Percentiles rank a stretch among this genome's conserved stretches.
These are phyloP conservation scores for Pocota personata DNA, from an alignment of 2,888 invertebrate genomes.

Conservation along the genomic window DNA sequence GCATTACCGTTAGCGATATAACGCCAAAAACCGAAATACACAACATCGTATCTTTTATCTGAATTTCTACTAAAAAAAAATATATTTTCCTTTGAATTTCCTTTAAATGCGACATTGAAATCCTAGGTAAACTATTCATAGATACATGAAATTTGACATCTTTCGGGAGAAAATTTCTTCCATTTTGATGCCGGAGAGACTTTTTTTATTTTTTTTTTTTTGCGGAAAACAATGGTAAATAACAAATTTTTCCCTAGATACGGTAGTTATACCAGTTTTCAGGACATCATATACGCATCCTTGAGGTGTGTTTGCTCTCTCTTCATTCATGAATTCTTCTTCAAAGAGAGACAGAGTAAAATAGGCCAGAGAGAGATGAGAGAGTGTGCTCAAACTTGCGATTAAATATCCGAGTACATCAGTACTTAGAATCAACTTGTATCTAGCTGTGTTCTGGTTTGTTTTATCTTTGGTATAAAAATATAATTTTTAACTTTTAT, in stretches of 20 bases:
- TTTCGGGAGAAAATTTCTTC: background rate
- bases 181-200: background rate
- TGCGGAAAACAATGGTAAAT: background rate
- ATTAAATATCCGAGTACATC: constrained; percentile 4
- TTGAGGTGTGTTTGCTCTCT: constrained; percentile 53
- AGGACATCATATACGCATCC: constrained; percentile 47
- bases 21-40: background rate
- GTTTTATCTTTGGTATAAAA: background rate
- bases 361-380: constrained; percentile 16
- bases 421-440: constrained; percentile 19
- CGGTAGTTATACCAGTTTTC: constrained; percentile 26
- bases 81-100: background rate
- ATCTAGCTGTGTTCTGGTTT: constrained; percentile 1
- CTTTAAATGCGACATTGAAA: background rate
- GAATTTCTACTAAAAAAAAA: background rate
- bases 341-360: background rate
- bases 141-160: background rate
- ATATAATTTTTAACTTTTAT: background rate
- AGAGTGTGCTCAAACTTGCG: background rate
- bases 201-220: background rate
- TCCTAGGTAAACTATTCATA: background rate
- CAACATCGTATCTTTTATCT: background rate
- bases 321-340: constrained; percentile 57
- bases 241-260: constrained; percentile 20
- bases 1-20: background rate